A percentile compares a stretch with the other conserved stretches of the same genome.
Conservation (phyloP, 2,888 invertebrate genomes). For the Anodontia alba region DNA sequence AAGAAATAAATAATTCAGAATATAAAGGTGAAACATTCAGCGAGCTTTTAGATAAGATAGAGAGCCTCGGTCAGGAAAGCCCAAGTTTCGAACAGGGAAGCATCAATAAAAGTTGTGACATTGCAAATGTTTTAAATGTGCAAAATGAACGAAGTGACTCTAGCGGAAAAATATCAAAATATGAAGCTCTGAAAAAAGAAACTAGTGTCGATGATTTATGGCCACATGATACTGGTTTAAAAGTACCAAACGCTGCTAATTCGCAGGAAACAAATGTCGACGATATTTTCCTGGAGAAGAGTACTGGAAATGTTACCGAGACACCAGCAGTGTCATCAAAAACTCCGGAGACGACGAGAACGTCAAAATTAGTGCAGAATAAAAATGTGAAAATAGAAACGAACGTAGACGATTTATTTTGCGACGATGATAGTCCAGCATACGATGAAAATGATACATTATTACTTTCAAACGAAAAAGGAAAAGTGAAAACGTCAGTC, state of each 20-base stretch:
- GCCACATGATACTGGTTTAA: neutral
- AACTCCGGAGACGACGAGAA: neutral
- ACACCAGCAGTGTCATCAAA: neutral
- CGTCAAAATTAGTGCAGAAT: neutral
- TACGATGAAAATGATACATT: neutral
- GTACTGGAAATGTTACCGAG: neutral
- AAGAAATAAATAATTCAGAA: constrained; percentile 54
- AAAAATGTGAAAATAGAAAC: constrained; percentile 27
- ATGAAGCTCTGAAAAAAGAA: neutral
- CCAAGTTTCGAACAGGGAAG: neutral
- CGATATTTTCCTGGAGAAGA: constrained; percentile 22
- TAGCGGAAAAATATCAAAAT: neutral
- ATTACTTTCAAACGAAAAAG: neutral
- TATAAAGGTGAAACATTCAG: constrained; percentile 33
- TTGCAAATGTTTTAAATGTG: neutral
- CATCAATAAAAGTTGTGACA: neutral
- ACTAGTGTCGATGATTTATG: constrained; percentile 19
- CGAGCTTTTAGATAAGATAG: constrained; percentile 42
- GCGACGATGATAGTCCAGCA: neutral
- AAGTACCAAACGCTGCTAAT: neutral
- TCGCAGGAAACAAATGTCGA: constrained; percentile 38
- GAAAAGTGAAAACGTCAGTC: neutral
- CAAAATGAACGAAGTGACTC: neutral
- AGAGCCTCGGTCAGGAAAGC: constrained; percentile 12
- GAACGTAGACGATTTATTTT: constrained; percentile 34